Evolutionary conservation across 2,888 invertebrate genomes (phyloP), one percentile per base, ranked within the genome.

Genomic region (Drosophila anomelani): DNA sequence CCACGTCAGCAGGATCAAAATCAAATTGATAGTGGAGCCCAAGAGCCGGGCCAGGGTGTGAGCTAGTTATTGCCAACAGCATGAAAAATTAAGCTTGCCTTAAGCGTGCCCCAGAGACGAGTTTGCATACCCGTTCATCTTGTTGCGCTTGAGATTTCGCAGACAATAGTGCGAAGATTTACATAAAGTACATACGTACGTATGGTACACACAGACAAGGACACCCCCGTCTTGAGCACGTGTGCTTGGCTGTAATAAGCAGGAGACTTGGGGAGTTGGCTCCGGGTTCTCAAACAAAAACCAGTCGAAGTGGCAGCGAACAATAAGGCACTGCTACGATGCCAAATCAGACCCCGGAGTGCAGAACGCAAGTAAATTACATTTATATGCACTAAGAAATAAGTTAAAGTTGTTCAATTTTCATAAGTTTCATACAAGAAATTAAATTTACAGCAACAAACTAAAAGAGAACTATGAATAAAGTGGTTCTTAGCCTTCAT

Each of bases 41-140:
- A 32, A 41, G n/a, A 39, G 39, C 20, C 23, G 17, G 23, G 39
- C 38, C 23, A 58, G 17, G 26, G 39, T 67, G 67, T 57, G 56
- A 44, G 55, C 71, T 57, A 64, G 75, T 75, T 79, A 78, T 75
- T 76, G 76, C 56, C 68, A 74, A 62, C 51, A 70, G 71, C 79
- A 85, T 85, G 81, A 81, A 88, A 85, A 85, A 86, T 88, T 80
- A 85, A 88, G 81, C 77, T 76, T 60, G 61, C 63, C 60, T 74
- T 84, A 85, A 85, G 77, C 69, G 71, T 62, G 59, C 85, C 76
- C 84, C 55, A 68, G 84, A 74, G 85, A 63, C 29, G 47, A 74
- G 63, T 55, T 74, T 58, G 44, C 58, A 32, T 60, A 47, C 57
- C 53, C 63, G 63, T 63, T 58, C 41, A 60, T 74, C 67, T 64